phyloP scores from a whole-genome alignment of 2,797 vertebrate genomes.

The Chaetophractus vellerosus region DNA sequence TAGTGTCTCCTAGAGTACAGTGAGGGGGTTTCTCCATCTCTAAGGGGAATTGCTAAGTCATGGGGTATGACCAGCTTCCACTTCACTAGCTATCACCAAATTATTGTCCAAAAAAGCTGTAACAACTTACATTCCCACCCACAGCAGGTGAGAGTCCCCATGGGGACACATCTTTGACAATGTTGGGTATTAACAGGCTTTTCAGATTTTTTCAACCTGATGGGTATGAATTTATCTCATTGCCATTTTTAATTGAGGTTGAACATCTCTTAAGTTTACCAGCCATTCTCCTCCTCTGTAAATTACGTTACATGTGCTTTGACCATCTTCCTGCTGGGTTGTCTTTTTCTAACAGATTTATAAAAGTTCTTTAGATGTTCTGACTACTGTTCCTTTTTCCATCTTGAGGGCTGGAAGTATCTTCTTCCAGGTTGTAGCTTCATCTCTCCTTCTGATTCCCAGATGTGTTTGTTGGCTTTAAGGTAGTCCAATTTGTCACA shows the following conservation, averaged over 20 bases:
- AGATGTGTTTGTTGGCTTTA: not conserved
- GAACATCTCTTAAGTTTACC: not conserved
- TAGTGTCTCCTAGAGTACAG: not conserved
- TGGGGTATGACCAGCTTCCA: not conserved
- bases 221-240: not conserved
- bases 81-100: not conserved
- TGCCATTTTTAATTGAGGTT: not conserved
- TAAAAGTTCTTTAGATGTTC: not conserved
- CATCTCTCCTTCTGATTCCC: not conserved
- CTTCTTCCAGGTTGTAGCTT: not conserved
- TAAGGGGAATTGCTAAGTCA: not conserved
- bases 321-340: not conserved
- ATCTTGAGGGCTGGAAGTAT: not conserved
- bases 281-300: not conserved
- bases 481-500: not conserved
- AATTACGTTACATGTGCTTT: not conserved
- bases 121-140: not conserved
- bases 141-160: not conserved
- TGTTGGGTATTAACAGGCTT: not conserved
- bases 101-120: not conserved
- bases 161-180: not conserved
- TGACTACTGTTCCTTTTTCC: not conserved
- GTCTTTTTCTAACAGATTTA: not conserved
- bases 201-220: not conserved
- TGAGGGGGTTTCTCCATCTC: not conserved